Percentiles rank a stretch among this genome's conserved stretches.
phyloP scores from a whole-genome alignment of 2,888 invertebrate genomes.

The Syrphus vitripennis region DNA sequence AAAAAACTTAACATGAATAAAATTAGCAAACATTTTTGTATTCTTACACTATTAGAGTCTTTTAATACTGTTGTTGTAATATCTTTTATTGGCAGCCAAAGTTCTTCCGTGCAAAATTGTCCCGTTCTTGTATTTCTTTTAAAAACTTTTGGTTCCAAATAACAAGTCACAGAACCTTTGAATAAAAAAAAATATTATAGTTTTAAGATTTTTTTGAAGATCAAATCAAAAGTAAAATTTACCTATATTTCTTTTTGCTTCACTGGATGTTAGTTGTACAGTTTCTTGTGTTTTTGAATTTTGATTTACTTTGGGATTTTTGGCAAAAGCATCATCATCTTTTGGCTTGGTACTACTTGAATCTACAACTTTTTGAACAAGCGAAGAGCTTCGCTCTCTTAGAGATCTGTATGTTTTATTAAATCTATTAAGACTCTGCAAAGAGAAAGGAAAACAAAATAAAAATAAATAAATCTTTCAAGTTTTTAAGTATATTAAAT shows the following conservation, averaged over 20 bases:
- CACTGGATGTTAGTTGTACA: constrained; percentile 78
- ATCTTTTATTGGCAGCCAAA: constrained; percentile 80
- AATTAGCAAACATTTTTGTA: background rate
- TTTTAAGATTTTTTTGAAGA: too few relatives aligned
- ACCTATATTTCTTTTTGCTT: constrained; percentile 80
- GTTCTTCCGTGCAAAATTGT: constrained; percentile 78
- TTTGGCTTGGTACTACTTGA: constrained; percentile 36
- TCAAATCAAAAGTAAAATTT: too few relatives aligned
- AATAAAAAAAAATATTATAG: background rate
- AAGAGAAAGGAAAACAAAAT: constrained; percentile 50
- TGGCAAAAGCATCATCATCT: constrained; percentile 36
- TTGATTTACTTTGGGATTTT: background rate
- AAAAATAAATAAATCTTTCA: too few relatives aligned
- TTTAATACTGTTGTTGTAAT: constrained; percentile 78
- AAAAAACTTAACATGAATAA: too few relatives aligned
- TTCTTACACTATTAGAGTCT: constrained; percentile 71
- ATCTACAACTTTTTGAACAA: constrained; percentile 78
- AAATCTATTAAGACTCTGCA: constrained; percentile 79
- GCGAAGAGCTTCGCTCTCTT: constrained; percentile 78
- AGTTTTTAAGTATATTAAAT: too few relatives aligned
- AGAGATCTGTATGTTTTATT: constrained; percentile 80
- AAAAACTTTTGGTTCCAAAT: constrained; percentile 80
- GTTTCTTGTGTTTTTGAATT: constrained; percentile 72
- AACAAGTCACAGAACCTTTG: constrained; percentile 81
- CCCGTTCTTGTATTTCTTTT: constrained; percentile 77